Evolutionary conservation across 1,140 invertebrate species (phyloP), one percentile per base, ranked within the genome.

Genomic region (Piezodorus guildinii): DNA sequence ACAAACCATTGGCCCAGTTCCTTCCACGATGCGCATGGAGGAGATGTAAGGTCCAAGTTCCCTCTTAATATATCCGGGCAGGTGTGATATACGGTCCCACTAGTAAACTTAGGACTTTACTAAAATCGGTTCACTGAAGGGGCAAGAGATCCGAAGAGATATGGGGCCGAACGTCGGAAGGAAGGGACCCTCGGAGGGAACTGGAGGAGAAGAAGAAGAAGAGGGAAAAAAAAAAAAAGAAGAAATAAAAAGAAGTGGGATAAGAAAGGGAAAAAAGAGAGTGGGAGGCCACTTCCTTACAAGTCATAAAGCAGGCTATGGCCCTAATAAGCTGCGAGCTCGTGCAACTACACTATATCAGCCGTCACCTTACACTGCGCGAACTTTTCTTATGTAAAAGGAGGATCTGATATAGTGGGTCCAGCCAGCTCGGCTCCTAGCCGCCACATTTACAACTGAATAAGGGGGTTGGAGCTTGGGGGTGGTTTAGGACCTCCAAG

Each of bases 351-450:
- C 17, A 34, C 59, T 45, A 49, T 62, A 62, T 62, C 43, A 46
- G 39, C 23, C 17, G 45, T 15, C 21, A 62, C 61, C 61, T 62
- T 25, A 62, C 43, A 49, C 43, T 23, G 23, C 45, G 45, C 43
- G 25, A 62, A 62, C 39, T 62, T 62, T 62, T 62, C 61, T 62
- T 62, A 62, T 62, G 61, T 62, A 62, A 62, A 62, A 23, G 39
- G 30, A 19, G 27, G 27, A 30, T 19, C 30, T 34, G 58, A 30
- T 60, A 39, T 60, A 60, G 30, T 39, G 27, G 58, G 23, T 34
- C 58, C 58, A 19, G 39, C 58, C 46, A 49, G 21, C 12, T 49
- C 21, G 46, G 46, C 46, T 49, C 46, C 46, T 49, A 49, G 46
- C 46, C 21, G 46, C 46, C 46, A 39, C 34, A 49, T 49, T 49